Percentiles rank a stretch among this genome's conserved stretches.
phyloP scores from a whole-genome alignment of 2,113 vertebrate genomes.

The Cynocephalus volans region DNA sequence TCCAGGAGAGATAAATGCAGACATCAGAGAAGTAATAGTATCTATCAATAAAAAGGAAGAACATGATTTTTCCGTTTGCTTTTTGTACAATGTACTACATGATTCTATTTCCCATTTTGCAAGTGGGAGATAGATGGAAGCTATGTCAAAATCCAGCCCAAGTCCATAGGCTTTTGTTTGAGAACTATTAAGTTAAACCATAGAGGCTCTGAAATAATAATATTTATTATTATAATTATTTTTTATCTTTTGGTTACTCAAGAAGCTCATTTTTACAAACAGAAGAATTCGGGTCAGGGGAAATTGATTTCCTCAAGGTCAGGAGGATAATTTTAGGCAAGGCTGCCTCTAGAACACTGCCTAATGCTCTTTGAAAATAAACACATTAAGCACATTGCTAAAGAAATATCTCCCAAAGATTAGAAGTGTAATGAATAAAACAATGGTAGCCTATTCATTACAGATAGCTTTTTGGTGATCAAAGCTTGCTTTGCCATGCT shows the following conservation, averaged over 20 bases:
- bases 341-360: not conserved
- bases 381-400: not conserved
- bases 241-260: conserved; percentile 19
- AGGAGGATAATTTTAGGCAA: conserved; percentile 63
- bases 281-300: not conserved
- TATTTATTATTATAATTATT: not conserved
- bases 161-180: not conserved
- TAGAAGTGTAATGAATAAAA: conserved; percentile 36
- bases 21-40: conserved; percentile 1
- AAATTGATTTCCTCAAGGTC: conserved; percentile 63
- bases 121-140: conserved; percentile 19
- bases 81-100: not conserved
- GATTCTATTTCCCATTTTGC: not conserved
- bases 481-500: conserved; percentile 60
- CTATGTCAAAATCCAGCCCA: not conserved
- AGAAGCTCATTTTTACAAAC: conserved; percentile 48
- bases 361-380: conserved; percentile 49
- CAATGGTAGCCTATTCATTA: conserved; percentile 39
- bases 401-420: conserved; percentile 32
- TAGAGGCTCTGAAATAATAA: conserved; percentile 10
- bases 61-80: conserved; percentile 19
- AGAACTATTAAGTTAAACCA: conserved; percentile 39
- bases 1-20: not conserved
- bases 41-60: conserved; percentile 29
- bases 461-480: conserved; percentile 1